Conservation (phyloP, 2,113 vertebrate species). For the Gallinago jamesoni region DNA sequence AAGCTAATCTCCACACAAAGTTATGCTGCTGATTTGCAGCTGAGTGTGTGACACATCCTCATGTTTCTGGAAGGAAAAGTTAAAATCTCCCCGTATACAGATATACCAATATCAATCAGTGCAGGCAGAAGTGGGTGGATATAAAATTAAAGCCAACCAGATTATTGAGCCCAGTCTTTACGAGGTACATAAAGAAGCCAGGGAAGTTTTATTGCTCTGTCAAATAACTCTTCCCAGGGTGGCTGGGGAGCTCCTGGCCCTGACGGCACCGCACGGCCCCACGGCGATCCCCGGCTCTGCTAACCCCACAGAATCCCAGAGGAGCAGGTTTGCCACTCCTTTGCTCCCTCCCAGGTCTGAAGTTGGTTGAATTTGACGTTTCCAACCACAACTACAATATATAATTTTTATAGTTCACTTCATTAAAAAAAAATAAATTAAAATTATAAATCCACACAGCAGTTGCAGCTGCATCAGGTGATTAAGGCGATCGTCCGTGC, state of each 20-base stretch:
- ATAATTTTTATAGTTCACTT: background rate
- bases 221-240: accelerated
- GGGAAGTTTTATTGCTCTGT: background rate
- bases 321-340: background rate
- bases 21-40: background rate
- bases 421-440: too few species aligned
- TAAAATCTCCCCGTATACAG: background rate
- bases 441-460: background rate
- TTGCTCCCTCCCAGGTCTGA: background rate
- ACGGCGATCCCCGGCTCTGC: accelerated
- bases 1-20: background rate
- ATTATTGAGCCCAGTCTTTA: background rate
- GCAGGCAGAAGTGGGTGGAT: background rate
- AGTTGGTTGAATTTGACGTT: background rate
- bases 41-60: background rate
- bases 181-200: background rate
- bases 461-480: background rate
- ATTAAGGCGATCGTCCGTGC: background rate
- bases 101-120: background rate
- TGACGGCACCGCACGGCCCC: background rate
- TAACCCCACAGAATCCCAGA: background rate
- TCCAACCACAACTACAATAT: background rate
- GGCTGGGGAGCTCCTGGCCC: background rate
- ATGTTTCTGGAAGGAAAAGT: background rate
- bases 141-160: background rate